Percentiles rank a stretch among this genome's conserved stretches.
Evolutionary conservation across 37 sponge, comb jelly and placozoan species (phyloP).

Genomic region (Axinella damicornis): DNA sequence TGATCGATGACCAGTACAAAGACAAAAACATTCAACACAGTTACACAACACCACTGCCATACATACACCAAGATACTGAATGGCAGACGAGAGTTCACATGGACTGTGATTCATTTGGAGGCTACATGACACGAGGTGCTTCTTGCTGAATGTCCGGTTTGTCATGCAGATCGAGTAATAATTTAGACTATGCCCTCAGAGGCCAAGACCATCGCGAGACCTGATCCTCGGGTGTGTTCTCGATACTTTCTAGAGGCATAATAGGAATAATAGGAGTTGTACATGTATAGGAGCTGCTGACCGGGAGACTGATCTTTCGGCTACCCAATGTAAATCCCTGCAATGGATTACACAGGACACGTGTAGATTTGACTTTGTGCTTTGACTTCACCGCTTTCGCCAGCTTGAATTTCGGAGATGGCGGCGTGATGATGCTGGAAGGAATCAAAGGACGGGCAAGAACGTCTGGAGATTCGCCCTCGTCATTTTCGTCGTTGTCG

Average conservation of each 20-base stretch:
- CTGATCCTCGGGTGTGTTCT: slow-evolving; percentile 26
- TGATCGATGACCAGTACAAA: background rate
- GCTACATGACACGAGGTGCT: background rate
- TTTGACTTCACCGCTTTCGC: background rate
- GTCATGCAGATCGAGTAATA: background rate
- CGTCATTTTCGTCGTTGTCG: background rate
- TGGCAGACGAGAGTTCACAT: too few relatives aligned
- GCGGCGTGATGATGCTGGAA: background rate
- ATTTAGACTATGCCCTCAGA: slow-evolving; percentile 4
- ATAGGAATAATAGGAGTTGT: too few relatives aligned
- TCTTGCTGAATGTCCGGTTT: background rate
- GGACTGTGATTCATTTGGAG: too few relatives aligned
- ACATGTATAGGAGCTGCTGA: too few relatives aligned
- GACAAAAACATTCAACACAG: too few relatives aligned
- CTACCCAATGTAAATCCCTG: slow-evolving; percentile 12
- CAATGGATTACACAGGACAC: slow-evolving; percentile 30
- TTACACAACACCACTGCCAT: too few relatives aligned
- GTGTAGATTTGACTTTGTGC: slow-evolving; percentile 21
- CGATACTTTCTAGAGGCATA: slow-evolving; percentile 16
- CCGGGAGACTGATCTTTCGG: slow-evolving; percentile 2
- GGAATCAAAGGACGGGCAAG: background rate
- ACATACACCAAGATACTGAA: too few relatives aligned
- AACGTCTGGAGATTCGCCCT: background rate
- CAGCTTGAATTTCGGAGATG: background rate
- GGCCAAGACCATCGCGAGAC: slow-evolving; percentile 77